phyloP scores from a whole-genome alignment of 2,797 vertebrate species.

The Acanthurus lineatus region DNA sequence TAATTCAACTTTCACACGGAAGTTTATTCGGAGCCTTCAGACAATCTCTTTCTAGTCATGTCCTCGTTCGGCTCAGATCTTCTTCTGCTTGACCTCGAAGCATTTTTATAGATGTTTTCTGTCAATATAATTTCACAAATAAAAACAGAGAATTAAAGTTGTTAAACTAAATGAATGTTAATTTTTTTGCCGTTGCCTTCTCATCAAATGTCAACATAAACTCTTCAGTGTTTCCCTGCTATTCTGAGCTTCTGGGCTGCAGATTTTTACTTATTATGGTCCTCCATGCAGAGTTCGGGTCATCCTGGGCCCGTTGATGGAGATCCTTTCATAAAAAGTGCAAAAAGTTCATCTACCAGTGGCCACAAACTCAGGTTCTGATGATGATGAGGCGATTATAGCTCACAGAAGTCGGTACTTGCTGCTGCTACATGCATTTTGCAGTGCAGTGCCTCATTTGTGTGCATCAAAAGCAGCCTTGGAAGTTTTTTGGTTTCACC shows the following conservation, averaged over 20 bases:
- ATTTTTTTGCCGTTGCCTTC: background rate
- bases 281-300: no score
- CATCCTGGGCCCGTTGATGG: no score
- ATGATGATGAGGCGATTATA: no score
- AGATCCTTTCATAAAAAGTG: no score
- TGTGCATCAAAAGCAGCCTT: no score
- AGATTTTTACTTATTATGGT: no score
- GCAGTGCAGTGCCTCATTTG: no score
- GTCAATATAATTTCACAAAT: conserved; percentile 25
- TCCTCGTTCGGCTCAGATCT: conserved; percentile 25
- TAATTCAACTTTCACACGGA: conserved; percentile 34
- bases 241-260: background rate
- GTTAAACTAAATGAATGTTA: background rate
- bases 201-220: background rate
- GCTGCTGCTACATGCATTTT: no score
- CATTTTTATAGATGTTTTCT: conserved; percentile 6
- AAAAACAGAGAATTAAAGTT: background rate
- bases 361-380: no score
- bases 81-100: conserved; percentile 6
- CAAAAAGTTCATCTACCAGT: no score
- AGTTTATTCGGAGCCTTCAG: conserved; percentile 31
- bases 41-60: background rate
- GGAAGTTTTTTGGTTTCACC: no score
- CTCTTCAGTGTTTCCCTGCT: background rate
- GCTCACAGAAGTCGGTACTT: no score